Evolutionary conservation across 2,113 vertebrate species (phyloP), one percentile per base, ranked within the genome.

Genomic region (Colistium nudipinnis): DNA sequence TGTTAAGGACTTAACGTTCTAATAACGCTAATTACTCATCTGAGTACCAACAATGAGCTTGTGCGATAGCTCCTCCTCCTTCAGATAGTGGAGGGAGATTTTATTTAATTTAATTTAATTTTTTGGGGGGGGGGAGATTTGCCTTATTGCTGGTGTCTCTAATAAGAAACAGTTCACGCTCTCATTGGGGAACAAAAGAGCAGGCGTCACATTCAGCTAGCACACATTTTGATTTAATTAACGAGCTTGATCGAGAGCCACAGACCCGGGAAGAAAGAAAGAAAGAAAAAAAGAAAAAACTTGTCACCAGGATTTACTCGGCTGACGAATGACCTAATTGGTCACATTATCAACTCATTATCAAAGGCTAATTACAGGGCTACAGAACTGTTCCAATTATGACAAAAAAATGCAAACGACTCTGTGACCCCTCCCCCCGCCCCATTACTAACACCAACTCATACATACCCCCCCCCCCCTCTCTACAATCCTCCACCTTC

Each of bases 281-380:
- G 66, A 65, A 39, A 24, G 47, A 25, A 20, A 9, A 36, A 49
- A 27, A 67, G 67, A 74, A 69, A 67, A 38, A 73, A 55, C 73
- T 75, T 63, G 74, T 70, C 51, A 20, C 52, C 16, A 12, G 44
- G 51, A 55, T 76, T n/a, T n/a, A n/a, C 84, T 90, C 89, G 79
- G 74, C 70, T 88, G 72, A 88, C 87, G 88, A 94, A 85, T 92
- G 88, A 93, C 81, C 91, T 94, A 93, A 94, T 91, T 88, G 91
- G 88, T 93, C 93, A 90, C 94, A 92, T 90, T 91, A 93, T 91
- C 85, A 90, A 91, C 87, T 89, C 86, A 78, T 90, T 88, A 94
- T 93, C 92, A 95, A 93, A 93, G 88, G 87, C 92, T 94, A 94
- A 94, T 94, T 94, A 94, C 91, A 28, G 67, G 92, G 92, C 84